Evolutionary conservation across 1,140 invertebrate genomes (phyloP).

Genomic region (Luehdorfia chinensis): DNA sequence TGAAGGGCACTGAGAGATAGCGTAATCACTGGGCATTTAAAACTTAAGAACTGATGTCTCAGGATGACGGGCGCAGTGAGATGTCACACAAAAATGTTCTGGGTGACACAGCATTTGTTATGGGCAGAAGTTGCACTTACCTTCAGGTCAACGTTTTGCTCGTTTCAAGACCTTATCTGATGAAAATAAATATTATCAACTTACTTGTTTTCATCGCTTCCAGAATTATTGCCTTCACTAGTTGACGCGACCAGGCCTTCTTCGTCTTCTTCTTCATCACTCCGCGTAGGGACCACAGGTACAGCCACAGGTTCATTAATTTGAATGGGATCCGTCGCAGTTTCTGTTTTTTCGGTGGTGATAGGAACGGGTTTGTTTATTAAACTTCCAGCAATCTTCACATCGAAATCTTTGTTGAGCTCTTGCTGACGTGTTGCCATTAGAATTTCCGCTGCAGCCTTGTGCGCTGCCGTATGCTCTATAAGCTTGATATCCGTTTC

Average conservation of each 20-base stretch:
- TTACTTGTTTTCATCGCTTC: conserved; percentile 87
- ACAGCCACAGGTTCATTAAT: conserved; percentile 36
- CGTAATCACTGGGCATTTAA: too few relatives aligned
- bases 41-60: too few relatives aligned
- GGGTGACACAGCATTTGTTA: too few relatives aligned
- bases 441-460: conserved; percentile 77
- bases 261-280: conserved; percentile 82
- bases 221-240: conserved; percentile 88
- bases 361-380: conserved; percentile 78
- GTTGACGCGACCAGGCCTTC: conserved; percentile 84
- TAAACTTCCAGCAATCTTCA: conserved; percentile 72
- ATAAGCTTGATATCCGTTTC: conserved; percentile 51
- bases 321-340: conserved; percentile 30
- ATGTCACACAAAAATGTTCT: too few relatives aligned
- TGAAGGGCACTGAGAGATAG: too few relatives aligned
- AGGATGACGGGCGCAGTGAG: too few relatives aligned
- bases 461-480: conserved; percentile 74
- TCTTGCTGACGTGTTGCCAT: conserved; percentile 67
- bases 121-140: too few relatives aligned
- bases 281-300: conserved; percentile 66
- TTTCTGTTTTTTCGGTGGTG: conserved; percentile 87
- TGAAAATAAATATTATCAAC: too few relatives aligned
- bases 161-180: too few relatives aligned
- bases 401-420: conserved; percentile 67
- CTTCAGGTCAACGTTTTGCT: too few relatives aligned